Conservation (phyloP, 2,113 vertebrate genomes). For the Scomber japonicus region DNA sequence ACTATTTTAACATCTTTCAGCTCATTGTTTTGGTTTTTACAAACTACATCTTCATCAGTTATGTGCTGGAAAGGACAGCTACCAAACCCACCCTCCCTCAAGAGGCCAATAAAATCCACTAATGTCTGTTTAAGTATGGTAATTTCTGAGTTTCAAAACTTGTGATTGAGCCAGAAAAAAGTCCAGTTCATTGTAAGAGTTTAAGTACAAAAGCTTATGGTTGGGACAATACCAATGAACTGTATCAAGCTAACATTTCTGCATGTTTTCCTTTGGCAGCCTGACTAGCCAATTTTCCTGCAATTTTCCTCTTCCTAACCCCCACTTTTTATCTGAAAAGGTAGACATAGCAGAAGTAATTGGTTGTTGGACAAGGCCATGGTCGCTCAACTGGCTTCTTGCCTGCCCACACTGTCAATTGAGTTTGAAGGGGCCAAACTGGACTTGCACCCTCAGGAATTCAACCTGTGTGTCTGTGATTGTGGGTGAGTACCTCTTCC, state of each 20-base stretch:
- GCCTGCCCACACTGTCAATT: background rate
- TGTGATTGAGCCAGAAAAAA: no score
- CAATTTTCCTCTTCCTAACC: background rate
- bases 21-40: background rate
- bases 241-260: background rate
- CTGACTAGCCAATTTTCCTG: background rate
- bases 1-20: background rate
- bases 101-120: no score
- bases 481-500: background rate
- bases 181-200: no score
- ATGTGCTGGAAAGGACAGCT: no score
- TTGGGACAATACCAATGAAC: no score
- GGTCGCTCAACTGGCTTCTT: background rate
- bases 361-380: no score
- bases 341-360: background rate
- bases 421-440: no score
- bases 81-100: no score
- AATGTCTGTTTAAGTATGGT: background rate
- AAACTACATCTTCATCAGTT: no score
- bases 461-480: no score
- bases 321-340: background rate
- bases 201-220: no score
- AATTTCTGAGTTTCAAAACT: background rate
- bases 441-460: no score
- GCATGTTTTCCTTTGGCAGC: background rate